Evolutionary conservation across 1,140 invertebrate genomes (phyloP).

Genomic region (Drosophila bocki): DNA sequence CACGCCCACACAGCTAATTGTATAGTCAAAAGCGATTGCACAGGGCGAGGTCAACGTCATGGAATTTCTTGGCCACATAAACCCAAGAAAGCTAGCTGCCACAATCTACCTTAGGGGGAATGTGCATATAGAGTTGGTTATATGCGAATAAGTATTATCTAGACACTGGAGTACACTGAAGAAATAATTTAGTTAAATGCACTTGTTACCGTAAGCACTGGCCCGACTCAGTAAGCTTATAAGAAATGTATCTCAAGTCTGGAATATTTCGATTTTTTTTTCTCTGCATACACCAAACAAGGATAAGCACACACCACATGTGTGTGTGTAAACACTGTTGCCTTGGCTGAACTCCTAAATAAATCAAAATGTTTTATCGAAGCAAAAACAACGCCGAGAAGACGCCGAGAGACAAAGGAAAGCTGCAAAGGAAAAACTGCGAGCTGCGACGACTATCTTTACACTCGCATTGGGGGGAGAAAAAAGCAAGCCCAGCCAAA

Average conservation of each 20-base stretch:
- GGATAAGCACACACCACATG: slow-evolving; percentile 3
- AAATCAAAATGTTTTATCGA: slow-evolving; percentile 54
- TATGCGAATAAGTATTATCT: slow-evolving; percentile 6
- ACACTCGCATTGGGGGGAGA: slow-evolving; percentile 7
- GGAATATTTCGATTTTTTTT: not conserved
- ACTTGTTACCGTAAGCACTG: not conserved
- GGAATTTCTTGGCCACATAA: slow-evolving; percentile 17
- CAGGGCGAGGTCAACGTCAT: slow-evolving; percentile 40
- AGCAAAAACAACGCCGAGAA: slow-evolving; percentile 3
- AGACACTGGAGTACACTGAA: not conserved
- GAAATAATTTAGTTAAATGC: not conserved
- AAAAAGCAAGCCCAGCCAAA: slow-evolving; percentile 4
- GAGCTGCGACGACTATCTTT: slow-evolving; percentile 35
- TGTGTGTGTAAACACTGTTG: slow-evolving; percentile 21
- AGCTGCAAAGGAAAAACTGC: slow-evolving; percentile 28
- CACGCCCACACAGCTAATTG: slow-evolving; percentile 40
- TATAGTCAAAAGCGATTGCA: slow-evolving; percentile 51
- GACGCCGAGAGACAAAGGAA: slow-evolving; percentile 5
- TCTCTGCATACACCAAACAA: slow-evolving; percentile 3
- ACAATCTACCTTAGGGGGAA: slow-evolving; percentile 20
- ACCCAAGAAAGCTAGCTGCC: slow-evolving; percentile 31
- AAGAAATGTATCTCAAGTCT: not conserved
- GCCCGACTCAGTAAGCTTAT: not conserved
- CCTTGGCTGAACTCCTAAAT: slow-evolving; percentile 48
- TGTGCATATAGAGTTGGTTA: slow-evolving; percentile 7